Evolutionary conservation across 2,888 invertebrate species (phyloP).

Genomic region (Hypena proboscidalis): DNA sequence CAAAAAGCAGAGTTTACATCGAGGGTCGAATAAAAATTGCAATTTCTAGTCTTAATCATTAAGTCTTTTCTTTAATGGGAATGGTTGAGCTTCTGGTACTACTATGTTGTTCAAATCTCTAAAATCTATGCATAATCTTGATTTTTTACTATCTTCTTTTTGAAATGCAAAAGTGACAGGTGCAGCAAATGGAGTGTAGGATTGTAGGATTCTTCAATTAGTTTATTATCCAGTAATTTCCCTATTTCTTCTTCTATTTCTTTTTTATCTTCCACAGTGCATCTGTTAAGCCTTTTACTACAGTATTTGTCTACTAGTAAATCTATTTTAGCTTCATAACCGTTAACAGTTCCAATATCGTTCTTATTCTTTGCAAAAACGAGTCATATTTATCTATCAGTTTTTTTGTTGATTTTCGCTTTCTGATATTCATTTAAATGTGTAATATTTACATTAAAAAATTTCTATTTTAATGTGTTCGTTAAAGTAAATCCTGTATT

Average conservation of each 20-base stretch:
- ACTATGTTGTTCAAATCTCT: conserved; percentile 25
- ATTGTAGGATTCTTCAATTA: conserved; percentile 37
- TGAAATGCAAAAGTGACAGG: conserved; percentile 35
- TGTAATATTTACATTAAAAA: too few species aligned
- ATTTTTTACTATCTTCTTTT: conserved; percentile 37
- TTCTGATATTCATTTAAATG: too few species aligned
- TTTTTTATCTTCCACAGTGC: conserved; percentile 28
- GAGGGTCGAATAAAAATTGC: conserved; percentile 47
- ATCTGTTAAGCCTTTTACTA: conserved; percentile 30
- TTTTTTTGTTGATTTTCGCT: too few species aligned
- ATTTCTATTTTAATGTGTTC: too few species aligned
- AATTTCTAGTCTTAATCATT: conserved; percentile 47
- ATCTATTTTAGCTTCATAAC: conserved; percentile 14
- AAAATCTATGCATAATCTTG: conserved; percentile 49
- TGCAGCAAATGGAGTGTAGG: conserved; percentile 39
- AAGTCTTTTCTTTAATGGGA: conserved; percentile 45
- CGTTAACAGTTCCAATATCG: conserved; percentile 15
- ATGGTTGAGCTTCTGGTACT: conserved; percentile 8
- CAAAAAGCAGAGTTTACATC: conserved; percentile 52
- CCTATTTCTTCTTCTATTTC: conserved; percentile 30
- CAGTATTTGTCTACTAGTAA: conserved; percentile 22
- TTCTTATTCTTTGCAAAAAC: conserved; percentile 36
- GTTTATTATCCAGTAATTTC: conserved; percentile 23
- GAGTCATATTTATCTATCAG: too few species aligned
- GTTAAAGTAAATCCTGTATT: too few species aligned